Evolutionary conservation across 2,113 vertebrate species (phyloP), one percentile per base, ranked within the genome.

Genomic region (Charina bottae): DNA sequence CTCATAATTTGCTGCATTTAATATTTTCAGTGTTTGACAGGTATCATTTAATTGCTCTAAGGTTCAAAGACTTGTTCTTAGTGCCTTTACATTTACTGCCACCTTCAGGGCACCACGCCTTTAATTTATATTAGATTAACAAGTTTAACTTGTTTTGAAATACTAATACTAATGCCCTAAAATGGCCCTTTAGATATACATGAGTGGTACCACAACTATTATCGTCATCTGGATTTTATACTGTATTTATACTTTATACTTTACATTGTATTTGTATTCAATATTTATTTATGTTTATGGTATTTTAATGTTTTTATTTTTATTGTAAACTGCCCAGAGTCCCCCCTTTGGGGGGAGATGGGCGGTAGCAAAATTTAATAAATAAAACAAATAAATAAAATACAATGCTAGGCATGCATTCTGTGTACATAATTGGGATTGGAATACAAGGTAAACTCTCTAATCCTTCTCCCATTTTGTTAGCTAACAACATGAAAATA

Each of bases 131-230:
- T 72, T 72, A 58, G 62, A 58, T 87, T 49, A 58, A 33, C 33
- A 78, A 42, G 13, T 78, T 68, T 58, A 87, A 87, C 62, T 46
- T 91, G 53, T 78, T 87, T 87, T 46, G 53, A 87, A 64, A 56
- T 26, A 58, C n/a, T 87, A 8, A 58, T n/a, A n/a, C n/a, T n/a
- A n/a, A n/a, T n/a, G n/a, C n/a, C n/a, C n/a, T n/a, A n/a, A n/a
- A n/a, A n/a, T n/a, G n/a, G n/a, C n/a, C n/a, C n/a, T n/a, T n/a
- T n/a, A n/a, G n/a, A n/a, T n/a, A n/a, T n/a, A n/a, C n/a, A n/a
- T n/a, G n/a, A n/a, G n/a, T n/a, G n/a, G n/a, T n/a, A n/a, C n/a
- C n/a, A n/a, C n/a, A n/a, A n/a, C n/a, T n/a, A n/a, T n/a, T n/a
- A n/a, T n/a, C n/a, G n/a, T n/a, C n/a, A n/a, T n/a, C n/a, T n/a